Conservation (phyloP, 2,113 vertebrate species). For the Tachysurus vachellii region DNA sequence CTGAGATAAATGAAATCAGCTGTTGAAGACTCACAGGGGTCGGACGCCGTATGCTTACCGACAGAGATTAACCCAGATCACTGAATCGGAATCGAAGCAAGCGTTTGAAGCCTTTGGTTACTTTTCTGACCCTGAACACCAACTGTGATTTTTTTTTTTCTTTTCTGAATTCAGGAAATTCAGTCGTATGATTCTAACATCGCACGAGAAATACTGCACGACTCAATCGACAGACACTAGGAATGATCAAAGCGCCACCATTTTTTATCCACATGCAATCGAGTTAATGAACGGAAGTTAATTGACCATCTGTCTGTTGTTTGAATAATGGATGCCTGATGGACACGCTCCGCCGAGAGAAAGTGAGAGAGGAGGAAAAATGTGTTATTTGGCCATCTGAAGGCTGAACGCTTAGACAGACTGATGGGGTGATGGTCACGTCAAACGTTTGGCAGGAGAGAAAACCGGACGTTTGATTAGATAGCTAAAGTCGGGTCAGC, state of each 20-base stretch:
- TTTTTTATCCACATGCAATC: slow-evolving; percentile 39
- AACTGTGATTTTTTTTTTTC: background rate
- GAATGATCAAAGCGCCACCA: slow-evolving; percentile 8
- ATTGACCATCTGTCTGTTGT: slow-evolving; percentile 54
- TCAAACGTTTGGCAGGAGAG: slow-evolving; percentile 25
- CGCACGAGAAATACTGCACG: background rate
- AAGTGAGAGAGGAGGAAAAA: slow-evolving; percentile 7
- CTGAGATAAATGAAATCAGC: slow-evolving; percentile 16
- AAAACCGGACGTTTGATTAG: slow-evolving; percentile 31
- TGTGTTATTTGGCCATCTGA: slow-evolving; percentile 27
- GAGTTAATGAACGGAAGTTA: slow-evolving; percentile 51
- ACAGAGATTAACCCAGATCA: background rate
- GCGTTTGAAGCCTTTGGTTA: background rate
- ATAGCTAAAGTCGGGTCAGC: slow-evolving; percentile 34
- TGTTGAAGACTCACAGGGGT: slow-evolving; percentile 2
- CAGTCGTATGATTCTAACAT: background rate
- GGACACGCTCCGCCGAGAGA: slow-evolving; percentile 16
- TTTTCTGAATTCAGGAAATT: background rate
- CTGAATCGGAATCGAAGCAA: background rate
- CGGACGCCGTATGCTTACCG: background rate
- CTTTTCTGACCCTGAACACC: background rate
- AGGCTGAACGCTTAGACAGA: slow-evolving; percentile 17
- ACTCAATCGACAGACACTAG: background rate
- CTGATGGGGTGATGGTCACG: slow-evolving; percentile 32
- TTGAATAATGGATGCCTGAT: slow-evolving; percentile 44